phyloP scores from a whole-genome alignment of 1,140 invertebrate genomes.

The Diploscapter pachys region DNA sequence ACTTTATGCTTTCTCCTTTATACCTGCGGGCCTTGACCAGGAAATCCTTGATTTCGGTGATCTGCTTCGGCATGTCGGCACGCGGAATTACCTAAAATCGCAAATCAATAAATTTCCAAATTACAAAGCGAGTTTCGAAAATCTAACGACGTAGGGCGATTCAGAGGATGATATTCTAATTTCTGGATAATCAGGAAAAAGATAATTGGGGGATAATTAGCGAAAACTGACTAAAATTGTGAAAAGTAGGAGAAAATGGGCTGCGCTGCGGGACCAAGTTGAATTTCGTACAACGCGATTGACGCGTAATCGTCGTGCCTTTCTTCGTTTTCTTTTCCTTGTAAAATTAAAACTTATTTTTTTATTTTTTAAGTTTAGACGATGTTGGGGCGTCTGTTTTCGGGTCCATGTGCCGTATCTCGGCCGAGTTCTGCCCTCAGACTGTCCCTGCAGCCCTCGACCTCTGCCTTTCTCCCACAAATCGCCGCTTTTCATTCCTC shows the following conservation, averaged over 20 bases:
- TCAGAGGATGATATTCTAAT: neutral
- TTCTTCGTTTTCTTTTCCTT: neutral
- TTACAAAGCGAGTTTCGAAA: no score
- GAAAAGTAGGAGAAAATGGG: neutral
- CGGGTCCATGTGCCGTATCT: no score
- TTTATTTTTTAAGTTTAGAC: neutral
- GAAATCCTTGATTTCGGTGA: constrained; percentile 98
- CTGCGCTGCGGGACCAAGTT: neutral
- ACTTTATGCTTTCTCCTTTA: no score
- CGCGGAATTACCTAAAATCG: constrained; percentile 7
- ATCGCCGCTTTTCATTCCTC: neutral
- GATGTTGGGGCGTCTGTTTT: neutral
- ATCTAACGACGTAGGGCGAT: no score
- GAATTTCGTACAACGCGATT: no score
- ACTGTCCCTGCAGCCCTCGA: neutral
- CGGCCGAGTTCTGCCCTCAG: neutral
- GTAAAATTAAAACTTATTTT: neutral
- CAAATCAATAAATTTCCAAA: neutral
- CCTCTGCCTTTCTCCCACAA: neutral
- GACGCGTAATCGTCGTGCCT: neutral
- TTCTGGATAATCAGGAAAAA: neutral
- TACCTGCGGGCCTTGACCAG: constrained; percentile 82
- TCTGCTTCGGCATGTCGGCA: constrained; percentile 76
- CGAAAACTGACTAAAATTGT: neutral
- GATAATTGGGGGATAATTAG: neutral